These are phyloP conservation scores for Agrochola circellaris DNA, from an alignment of 2,888 invertebrate species.

Conservation along the genomic window DNA sequence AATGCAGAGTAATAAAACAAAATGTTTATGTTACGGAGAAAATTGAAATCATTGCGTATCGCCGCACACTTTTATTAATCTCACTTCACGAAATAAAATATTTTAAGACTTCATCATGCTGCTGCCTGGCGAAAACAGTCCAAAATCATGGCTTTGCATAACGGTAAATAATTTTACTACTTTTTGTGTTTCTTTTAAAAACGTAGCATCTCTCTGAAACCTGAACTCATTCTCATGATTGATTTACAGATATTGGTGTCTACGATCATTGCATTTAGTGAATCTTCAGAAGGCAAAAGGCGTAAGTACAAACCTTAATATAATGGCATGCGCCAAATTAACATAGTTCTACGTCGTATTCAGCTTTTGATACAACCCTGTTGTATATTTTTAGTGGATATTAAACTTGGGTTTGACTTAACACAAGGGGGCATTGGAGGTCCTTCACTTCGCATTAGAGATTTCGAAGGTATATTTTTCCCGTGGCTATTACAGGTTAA, in stretches of 20 bases:
- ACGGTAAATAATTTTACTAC: slow-evolving; percentile 68
- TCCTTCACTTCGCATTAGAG: slow-evolving; percentile 76
- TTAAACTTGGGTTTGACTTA: slow-evolving; percentile 83
- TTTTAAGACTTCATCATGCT: slow-evolving; percentile 72
- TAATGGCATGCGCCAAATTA: slow-evolving; percentile 7
- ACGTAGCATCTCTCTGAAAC: background rate
- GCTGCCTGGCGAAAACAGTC: slow-evolving; percentile 66
- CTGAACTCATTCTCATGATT: slow-evolving; percentile 9
- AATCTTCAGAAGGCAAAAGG: slow-evolving; percentile 68
- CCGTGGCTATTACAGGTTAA: slow-evolving; percentile 14
- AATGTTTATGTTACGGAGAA: slow-evolving; percentile 67
- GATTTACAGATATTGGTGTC: slow-evolving; percentile 58
- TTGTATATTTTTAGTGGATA: slow-evolving; percentile 77
- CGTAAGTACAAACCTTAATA: slow-evolving; percentile 62
- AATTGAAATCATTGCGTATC: slow-evolving; percentile 82
- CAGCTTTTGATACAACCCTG: slow-evolving; percentile 27
- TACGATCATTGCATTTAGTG: slow-evolving; percentile 61
- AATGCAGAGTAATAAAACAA: slow-evolving; percentile 59
- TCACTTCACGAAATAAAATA: slow-evolving; percentile 54
- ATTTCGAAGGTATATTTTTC: slow-evolving; percentile 76
- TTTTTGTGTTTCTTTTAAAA: background rate
- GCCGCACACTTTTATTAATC: slow-evolving; percentile 56
- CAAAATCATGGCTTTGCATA: slow-evolving; percentile 71
- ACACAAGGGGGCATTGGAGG: slow-evolving; percentile 75
- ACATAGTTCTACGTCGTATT: slow-evolving; percentile 23